These are phyloP conservation scores for Acanthurus leucopareius DNA, from an alignment of 2,797 vertebrate species.

Conservation along the genomic window DNA sequence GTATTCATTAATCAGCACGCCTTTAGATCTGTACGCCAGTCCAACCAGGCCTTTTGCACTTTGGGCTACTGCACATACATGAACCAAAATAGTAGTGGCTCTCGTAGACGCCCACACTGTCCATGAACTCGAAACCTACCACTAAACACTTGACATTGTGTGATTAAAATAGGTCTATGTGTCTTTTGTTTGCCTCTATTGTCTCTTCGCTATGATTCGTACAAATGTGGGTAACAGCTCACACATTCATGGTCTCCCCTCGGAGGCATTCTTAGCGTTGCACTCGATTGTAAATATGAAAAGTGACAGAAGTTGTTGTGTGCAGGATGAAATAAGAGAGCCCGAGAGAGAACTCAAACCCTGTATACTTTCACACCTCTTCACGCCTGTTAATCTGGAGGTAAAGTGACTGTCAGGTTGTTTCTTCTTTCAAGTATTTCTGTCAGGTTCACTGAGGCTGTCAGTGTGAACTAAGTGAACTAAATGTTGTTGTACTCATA, in stretches of 20 bases:
- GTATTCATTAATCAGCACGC: not conserved
- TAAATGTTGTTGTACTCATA: too few relatives aligned
- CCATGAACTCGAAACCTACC: not conserved
- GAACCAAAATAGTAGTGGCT: not conserved
- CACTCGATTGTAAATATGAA: rapidly evolving
- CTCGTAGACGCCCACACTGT: not conserved
- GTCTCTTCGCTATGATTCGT: not conserved
- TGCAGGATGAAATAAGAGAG: not conserved
- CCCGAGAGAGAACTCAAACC: too few relatives aligned
- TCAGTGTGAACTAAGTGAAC: not conserved
- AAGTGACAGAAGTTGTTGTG: not conserved
- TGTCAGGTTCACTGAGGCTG: not conserved
- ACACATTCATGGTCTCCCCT: not conserved
- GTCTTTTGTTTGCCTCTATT: conserved; percentile 5
- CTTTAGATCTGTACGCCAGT: not conserved
- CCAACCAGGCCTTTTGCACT: not conserved
- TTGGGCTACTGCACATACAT: not conserved
- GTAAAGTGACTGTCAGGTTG: not conserved
- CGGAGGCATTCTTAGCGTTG: not conserved
- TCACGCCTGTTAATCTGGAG: not conserved
- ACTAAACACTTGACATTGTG: not conserved
- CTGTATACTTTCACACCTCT: not conserved
- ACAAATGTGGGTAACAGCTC: not conserved
- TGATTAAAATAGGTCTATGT: not conserved
- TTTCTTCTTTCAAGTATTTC: not conserved